Evolutionary conservation across 2,113 vertebrate species (phyloP).

Genomic region (Bombycilla garrulus): DNA sequence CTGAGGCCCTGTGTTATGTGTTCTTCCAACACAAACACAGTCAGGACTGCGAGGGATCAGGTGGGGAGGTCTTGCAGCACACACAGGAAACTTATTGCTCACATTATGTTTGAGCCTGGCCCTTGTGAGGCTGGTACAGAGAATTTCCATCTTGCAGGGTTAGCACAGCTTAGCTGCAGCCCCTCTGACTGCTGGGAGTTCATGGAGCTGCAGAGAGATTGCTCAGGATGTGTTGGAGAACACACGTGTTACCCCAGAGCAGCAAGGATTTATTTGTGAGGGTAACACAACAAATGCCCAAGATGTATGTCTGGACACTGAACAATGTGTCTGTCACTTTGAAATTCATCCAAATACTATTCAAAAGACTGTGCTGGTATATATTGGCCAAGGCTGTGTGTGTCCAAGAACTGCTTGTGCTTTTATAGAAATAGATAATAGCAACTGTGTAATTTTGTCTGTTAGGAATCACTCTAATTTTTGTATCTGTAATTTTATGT

Average conservation of each 20-base stretch:
- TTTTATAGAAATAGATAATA: too few species aligned
- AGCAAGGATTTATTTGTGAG: too few species aligned
- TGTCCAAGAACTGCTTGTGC: too few species aligned
- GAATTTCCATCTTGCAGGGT: neutral
- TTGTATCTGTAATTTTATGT: neutral
- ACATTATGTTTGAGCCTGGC: neutral
- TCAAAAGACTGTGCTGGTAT: too few species aligned
- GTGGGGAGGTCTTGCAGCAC: slow-evolving; percentile 8
- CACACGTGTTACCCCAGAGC: too few species aligned
- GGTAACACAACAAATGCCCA: too few species aligned
- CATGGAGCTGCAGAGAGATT: neutral
- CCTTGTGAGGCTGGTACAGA: neutral
- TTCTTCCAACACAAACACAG: slow-evolving; percentile 28
- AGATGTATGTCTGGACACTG: too few species aligned
- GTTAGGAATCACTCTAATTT: too few species aligned
- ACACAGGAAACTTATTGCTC: slow-evolving; percentile 9
- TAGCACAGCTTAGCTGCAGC: neutral
- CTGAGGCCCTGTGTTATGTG: slow-evolving; percentile 40
- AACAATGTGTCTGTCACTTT: too few species aligned
- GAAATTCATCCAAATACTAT: too few species aligned
- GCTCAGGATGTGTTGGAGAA: neutral
- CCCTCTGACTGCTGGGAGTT: neutral
- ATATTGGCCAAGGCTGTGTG: too few species aligned
- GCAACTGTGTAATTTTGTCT: too few species aligned
- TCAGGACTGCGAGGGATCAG: neutral